Evolutionary conservation across 2,113 vertebrate genomes (phyloP).

Genomic region (Zapus hudsonius): DNA sequence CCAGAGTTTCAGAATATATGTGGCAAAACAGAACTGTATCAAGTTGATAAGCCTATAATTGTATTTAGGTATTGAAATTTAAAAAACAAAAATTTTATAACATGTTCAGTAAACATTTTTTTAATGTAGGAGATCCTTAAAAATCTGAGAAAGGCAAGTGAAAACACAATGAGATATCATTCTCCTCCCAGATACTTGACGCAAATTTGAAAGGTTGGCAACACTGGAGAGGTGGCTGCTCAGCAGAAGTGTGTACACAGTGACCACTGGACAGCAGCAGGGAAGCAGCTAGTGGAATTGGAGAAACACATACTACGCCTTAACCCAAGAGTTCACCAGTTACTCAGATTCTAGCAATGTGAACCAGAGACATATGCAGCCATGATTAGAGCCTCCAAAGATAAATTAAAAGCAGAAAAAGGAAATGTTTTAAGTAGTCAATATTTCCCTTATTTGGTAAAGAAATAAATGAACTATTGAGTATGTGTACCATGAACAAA

Average conservation of each 20-base stretch:
- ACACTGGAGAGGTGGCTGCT: not conserved
- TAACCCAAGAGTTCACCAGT: not conserved
- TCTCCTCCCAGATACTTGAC: slow-evolving; percentile 38
- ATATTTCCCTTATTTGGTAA: not conserved
- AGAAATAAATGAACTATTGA: not conserved
- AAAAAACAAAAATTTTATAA: not conserved
- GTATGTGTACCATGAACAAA: not conserved
- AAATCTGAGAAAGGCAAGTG: slow-evolving; percentile 53
- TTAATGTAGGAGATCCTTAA: slow-evolving; percentile 38
- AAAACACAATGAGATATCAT: slow-evolving; percentile 16
- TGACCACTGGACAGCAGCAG: not conserved
- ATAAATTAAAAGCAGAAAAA: not conserved
- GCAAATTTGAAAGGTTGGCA: slow-evolving; percentile 44
- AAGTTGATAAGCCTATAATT: not conserved
- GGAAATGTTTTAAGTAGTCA: not conserved
- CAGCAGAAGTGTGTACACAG: not conserved
- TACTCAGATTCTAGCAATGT: not conserved
- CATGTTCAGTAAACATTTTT: slow-evolving; percentile 22
- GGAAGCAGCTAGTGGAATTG: not conserved
- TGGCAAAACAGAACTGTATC: slow-evolving; percentile 13
- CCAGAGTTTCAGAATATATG: not conserved
- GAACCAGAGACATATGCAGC: not conserved
- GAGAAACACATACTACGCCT: not conserved
- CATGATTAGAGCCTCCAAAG: not conserved
- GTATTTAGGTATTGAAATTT: slow-evolving; percentile 14